Base-by-base conservation (phyloP, 2,797 vertebrate genomes). In the Myotis vivesi region DNA sequence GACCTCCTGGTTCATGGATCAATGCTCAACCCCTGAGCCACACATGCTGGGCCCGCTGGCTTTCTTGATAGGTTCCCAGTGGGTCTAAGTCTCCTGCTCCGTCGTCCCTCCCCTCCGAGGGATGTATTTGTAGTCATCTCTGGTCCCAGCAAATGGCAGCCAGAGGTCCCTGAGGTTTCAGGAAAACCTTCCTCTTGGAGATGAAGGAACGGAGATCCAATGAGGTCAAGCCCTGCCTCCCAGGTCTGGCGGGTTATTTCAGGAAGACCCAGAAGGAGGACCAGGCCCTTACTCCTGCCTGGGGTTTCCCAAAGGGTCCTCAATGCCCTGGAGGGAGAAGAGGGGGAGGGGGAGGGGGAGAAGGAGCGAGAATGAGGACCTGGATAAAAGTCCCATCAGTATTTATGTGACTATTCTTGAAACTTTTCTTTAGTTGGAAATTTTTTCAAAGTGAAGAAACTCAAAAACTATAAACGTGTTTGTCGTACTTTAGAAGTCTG, bases 291-390 rank as follows among this genome's bases (percentile, higher is more conserved):
- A 16, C 16, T 46, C 22, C 15, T 6, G 38, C 11, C 30, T 15
- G 20, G 4, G 28, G n/a, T 5, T 19, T 51, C 16, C 5, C 8
- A 8, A 0, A 1, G 6, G 33, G 36, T 3, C 19, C 20, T 3
- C 30, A 5, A 36, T n/a, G 44, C 38, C 30, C 2, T 4, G 28
- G 46, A 13, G 49, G 68, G 23, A 10, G 68, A 19, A 7, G 23
- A 57, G 16, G 15, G 9, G 46, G 30, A 11, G 16, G 25, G 4
- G 69, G 22, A 15, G 22, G 11, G 22, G 38, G 23, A 12, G 38
- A 16, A 10, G 28, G 75, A 55, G 33, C 15, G 51, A 19, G 23
- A 28, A 12, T 3, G 25, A 53, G 59, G 46, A 11, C 8, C 1
- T 17, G 33, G 7, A 2, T 38, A 15, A 44, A 62, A n/a, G 11